Percentiles rank a stretch among this genome's conserved stretches.
phyloP scores from a whole-genome alignment of 2,888 invertebrate genomes.

The Phaedon cochleariae region DNA sequence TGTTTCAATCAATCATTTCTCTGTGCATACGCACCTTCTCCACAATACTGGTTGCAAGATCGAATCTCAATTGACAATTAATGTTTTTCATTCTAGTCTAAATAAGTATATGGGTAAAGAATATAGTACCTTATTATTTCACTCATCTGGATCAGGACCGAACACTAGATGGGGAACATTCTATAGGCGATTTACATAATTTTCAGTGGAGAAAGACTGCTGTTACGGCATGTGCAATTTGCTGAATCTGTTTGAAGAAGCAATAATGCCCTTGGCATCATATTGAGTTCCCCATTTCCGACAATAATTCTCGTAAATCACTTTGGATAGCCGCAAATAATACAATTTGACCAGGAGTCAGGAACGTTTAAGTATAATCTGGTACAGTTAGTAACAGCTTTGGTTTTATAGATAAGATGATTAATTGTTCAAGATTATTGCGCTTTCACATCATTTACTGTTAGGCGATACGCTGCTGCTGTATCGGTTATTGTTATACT shows the following conservation, averaged over 20 bases:
- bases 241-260: neutral
- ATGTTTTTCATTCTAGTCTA: no score
- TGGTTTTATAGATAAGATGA: slow-evolving; percentile 20
- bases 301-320: slow-evolving; percentile 12
- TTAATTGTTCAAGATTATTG: slow-evolving; percentile 28
- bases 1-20: no score
- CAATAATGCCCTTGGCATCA: neutral
- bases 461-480: slow-evolving; percentile 8
- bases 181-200: no score
- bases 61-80: no score
- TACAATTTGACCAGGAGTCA: slow-evolving; percentile 4
- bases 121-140: no score
- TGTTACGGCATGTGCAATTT: neutral
- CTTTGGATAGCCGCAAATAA: slow-evolving; percentile 5
- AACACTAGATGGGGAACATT: no score
- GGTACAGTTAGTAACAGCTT: slow-evolving; percentile 21
- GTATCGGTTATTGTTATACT: neutral
- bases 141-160: no score
- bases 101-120: no score
- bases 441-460: slow-evolving; percentile 18
- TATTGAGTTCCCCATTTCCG: slow-evolving; percentile 12
- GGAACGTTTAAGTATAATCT: slow-evolving; percentile 14
- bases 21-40: no score
- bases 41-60: no score
- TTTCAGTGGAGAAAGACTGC: neutral